Evolutionary conservation across 2,113 vertebrate species (phyloP).

Genomic region (Chloropsis cyanopogon): DNA sequence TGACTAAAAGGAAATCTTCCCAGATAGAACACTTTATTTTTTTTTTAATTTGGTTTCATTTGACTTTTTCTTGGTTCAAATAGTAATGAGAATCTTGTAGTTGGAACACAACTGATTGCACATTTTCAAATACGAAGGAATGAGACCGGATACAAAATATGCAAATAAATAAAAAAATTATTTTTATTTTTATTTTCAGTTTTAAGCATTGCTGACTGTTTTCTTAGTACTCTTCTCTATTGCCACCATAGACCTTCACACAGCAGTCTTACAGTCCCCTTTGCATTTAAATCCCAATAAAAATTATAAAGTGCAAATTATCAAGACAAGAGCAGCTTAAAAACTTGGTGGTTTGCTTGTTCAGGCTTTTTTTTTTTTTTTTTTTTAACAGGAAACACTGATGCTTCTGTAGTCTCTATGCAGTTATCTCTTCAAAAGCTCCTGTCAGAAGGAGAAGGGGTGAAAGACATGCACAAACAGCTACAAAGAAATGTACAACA

Average conservation of each 20-base stretch:
- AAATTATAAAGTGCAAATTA: not conserved
- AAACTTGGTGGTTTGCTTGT: not conserved
- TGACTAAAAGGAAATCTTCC: not conserved
- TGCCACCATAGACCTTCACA: not conserved
- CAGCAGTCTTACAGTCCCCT: not conserved
- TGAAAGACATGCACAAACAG: not conserved
- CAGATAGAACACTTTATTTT: not conserved
- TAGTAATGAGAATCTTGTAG: not conserved
- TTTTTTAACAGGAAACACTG: not conserved
- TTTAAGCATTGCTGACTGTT: not conserved
- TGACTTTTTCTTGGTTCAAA: not conserved
- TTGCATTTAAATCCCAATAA: not conserved
- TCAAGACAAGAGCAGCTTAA: not conserved
- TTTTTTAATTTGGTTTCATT: not conserved
- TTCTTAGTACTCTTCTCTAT: not conserved
- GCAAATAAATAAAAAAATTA: not conserved
- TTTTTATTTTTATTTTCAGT: not conserved
- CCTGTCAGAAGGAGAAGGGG: not conserved
- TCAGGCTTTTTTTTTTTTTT: fast-evolving
- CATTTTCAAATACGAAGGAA: not conserved
- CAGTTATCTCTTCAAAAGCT: not conserved
- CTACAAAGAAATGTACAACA: not conserved
- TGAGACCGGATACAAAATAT: not conserved
- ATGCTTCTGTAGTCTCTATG: not conserved
- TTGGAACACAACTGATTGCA: not conserved